These are phyloP conservation scores for Lepidurus arcticus DNA, from an alignment of 1,140 invertebrate species.

Conservation along the genomic window DNA sequence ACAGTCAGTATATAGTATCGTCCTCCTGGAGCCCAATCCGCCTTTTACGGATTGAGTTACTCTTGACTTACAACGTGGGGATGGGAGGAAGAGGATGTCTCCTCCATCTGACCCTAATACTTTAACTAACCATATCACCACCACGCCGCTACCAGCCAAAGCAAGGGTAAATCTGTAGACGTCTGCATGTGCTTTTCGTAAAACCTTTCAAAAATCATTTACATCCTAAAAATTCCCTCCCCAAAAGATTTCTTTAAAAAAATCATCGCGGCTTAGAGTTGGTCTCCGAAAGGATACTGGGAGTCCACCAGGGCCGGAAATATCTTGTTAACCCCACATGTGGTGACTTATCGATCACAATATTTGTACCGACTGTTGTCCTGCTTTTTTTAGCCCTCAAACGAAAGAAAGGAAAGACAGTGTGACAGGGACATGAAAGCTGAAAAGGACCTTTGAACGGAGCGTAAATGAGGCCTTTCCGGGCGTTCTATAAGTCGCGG, in stretches of 20 bases:
- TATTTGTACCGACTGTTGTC: not conserved
- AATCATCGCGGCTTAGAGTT: slow-evolving; percentile 4
- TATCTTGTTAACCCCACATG: slow-evolving; percentile 13
- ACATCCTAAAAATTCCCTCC: not conserved
- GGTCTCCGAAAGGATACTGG: not conserved
- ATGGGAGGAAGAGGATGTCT: slow-evolving; percentile 18
- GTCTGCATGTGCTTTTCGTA: not conserved
- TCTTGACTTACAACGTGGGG: slow-evolving; percentile 4
- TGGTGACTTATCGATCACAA: slow-evolving; percentile 21
- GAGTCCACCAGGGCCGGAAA: slow-evolving; percentile 1
- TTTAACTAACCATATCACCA: slow-evolving; percentile 19
- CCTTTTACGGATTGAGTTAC: slow-evolving; percentile 22
- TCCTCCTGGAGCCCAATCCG: not conserved
- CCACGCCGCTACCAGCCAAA: not conserved
- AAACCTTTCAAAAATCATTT: not conserved
- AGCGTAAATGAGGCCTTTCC: slow-evolving; percentile 5
- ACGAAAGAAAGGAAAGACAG: not conserved
- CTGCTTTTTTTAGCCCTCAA: not conserved
- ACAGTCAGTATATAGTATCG: slow-evolving; percentile 10
- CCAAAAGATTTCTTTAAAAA: not conserved
- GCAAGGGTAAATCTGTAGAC: not conserved
- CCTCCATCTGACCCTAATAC: slow-evolving; percentile 18
- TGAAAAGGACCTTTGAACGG: too few relatives aligned
- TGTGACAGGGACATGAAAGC: not conserved
- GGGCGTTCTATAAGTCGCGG: not conserved